These are phyloP conservation scores for Metellina segmentata DNA, from an alignment of 2,888 invertebrate species.

Conservation along the genomic window DNA sequence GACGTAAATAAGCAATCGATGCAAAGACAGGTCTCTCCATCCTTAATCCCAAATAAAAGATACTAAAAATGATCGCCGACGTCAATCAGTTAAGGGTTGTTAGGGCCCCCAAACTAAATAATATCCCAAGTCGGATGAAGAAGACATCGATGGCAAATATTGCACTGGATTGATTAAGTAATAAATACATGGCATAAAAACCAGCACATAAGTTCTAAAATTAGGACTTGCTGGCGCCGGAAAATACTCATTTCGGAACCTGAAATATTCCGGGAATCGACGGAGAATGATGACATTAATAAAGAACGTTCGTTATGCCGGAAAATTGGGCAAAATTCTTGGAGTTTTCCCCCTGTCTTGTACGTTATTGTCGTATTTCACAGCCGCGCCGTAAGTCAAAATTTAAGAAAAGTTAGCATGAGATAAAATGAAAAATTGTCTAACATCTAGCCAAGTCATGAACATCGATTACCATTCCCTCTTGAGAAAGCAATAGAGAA, in stretches of 20 bases:
- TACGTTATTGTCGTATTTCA: slow-evolving; percentile 22
- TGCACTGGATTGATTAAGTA: slow-evolving; percentile 56
- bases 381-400: slow-evolving; percentile 36
- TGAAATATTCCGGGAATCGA: slow-evolving; percentile 54
- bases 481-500: background rate
- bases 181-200: slow-evolving; percentile 51
- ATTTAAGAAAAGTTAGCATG: background rate
- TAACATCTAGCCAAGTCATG: background rate
- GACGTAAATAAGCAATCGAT: slow-evolving; percentile 69
- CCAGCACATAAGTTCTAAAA: slow-evolving; percentile 45
- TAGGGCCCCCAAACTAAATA: slow-evolving; percentile 1
- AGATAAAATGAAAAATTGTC: background rate
- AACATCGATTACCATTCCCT: background rate
- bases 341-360: slow-evolving; percentile 42
- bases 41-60: slow-evolving; percentile 38
- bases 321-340: slow-evolving; percentile 65
- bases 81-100: slow-evolving; percentile 8
- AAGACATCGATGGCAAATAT: slow-evolving; percentile 22
- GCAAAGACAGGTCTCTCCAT: slow-evolving; percentile 58
- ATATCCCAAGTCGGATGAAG: slow-evolving; percentile 12
- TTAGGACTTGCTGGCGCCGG: slow-evolving; percentile 65
- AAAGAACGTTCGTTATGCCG: slow-evolving; percentile 57
- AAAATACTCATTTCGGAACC: slow-evolving; percentile 58
- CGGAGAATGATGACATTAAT: slow-evolving; percentile 67
- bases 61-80: background rate